Percentiles rank a stretch among this genome's conserved stretches.
Evolutionary conservation across 2,888 invertebrate genomes (phyloP).

Genomic region (Xestia ashworthii): DNA sequence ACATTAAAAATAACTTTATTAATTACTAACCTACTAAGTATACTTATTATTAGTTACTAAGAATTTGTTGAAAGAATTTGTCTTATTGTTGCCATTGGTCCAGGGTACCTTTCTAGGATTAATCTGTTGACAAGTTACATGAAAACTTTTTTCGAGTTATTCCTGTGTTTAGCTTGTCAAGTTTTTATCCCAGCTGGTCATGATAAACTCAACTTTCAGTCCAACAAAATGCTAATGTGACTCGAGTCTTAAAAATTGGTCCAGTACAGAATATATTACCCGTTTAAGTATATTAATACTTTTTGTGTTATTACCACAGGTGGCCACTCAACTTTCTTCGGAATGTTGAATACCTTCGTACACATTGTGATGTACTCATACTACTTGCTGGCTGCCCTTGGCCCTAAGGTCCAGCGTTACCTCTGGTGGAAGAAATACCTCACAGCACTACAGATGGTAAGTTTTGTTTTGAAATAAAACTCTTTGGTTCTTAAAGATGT

Average conservation of each 20-base stretch:
- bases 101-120: background rate
- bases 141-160: background rate
- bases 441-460: slow-evolving; percentile 97
- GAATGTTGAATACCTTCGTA: slow-evolving; percentile 97
- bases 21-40: background rate
- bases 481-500: background rate
- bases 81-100: too few species aligned
- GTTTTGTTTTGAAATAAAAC: slow-evolving; percentile 7
- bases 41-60: background rate
- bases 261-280: too few species aligned
- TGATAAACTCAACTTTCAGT: background rate
- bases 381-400: slow-evolving; percentile 97
- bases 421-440: slow-evolving; percentile 99
- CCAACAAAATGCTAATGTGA: background rate
- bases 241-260: background rate
- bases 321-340: slow-evolving; percentile 98
- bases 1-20: background rate
- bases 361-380: slow-evolving; percentile 99
- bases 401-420: slow-evolving; percentile 96
- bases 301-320: slow-evolving; percentile 87
- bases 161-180: background rate
- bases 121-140: too few species aligned
- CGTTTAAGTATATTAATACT: slow-evolving; percentile 2
- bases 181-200: background rate
- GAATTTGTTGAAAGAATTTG: background rate